These are phyloP conservation scores for Eulemur rufifrons DNA, from an alignment of 2,113 vertebrate genomes.

Conservation along the genomic window DNA sequence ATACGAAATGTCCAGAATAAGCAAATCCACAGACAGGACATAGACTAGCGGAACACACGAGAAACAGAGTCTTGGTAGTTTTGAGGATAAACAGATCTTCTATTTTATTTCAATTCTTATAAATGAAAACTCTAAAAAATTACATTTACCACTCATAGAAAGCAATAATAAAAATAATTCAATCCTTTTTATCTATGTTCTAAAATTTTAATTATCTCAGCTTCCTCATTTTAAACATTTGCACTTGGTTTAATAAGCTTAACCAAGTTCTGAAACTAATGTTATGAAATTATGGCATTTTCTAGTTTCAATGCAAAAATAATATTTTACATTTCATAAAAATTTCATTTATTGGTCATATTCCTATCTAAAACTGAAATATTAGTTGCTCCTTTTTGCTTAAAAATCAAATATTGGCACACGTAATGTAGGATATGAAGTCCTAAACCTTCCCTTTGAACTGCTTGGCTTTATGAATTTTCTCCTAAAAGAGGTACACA, in stretches of 20 bases:
- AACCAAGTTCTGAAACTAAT: neutral
- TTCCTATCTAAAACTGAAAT: conserved; percentile 17
- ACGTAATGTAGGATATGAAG: neutral
- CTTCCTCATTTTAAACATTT: neutral
- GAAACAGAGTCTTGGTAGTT: neutral
- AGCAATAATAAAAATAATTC: neutral
- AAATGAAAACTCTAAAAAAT: conserved; percentile 8
- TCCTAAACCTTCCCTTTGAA: neutral
- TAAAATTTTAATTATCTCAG: conserved; percentile 30
- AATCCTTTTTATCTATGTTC: neutral
- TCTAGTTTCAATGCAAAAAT: conserved; percentile 16
- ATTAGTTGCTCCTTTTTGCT: neutral
- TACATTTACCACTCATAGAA: neutral
- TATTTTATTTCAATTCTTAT: neutral
- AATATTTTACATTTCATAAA: neutral
- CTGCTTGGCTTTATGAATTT: neutral
- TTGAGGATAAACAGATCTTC: neutral
- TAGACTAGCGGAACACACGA: neutral
- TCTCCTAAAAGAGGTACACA: neutral
- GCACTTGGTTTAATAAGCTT: neutral
- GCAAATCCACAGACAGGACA: neutral
- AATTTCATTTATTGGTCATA: neutral
- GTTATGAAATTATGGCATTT: neutral
- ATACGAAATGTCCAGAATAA: neutral
- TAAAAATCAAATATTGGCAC: conserved; percentile 17